Percentiles rank a stretch among this genome's conserved stretches.
Evolutionary conservation across 2,113 vertebrate genomes (phyloP).

Genomic region (Empidonax alnorum): DNA sequence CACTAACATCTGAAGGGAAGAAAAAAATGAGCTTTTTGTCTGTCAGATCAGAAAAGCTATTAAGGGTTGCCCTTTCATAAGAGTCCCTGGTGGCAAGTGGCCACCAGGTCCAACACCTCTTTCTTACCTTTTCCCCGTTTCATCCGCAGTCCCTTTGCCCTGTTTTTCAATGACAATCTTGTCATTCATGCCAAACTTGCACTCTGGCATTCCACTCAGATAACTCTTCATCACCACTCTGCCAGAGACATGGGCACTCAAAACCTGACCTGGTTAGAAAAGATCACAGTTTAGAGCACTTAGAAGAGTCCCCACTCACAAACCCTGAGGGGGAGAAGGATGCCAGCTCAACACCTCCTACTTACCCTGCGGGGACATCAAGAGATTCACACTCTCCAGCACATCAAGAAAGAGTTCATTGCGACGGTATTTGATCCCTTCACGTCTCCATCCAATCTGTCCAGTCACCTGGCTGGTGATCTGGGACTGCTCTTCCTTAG

Average conservation of each 20-base stretch:
- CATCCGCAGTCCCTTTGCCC: constrained; percentile 95
- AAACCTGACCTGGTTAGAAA: constrained; percentile 87
- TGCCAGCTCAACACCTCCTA: background rate
- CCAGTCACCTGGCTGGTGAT: constrained; percentile 99
- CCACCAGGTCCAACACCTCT: constrained; percentile 38
- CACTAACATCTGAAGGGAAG: background rate
- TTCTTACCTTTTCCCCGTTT: constrained; percentile 93
- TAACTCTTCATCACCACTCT: constrained; percentile 99
- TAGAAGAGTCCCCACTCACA: background rate
- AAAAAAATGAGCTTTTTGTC: background rate
- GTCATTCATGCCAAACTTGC: constrained; percentile 99
- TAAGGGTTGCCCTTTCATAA: background rate
- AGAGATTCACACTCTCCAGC: constrained; percentile 96
- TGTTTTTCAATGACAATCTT: constrained; percentile 99
- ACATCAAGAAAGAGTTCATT: constrained; percentile 98
- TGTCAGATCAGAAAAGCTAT: background rate
- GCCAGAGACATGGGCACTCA: constrained; percentile 96
- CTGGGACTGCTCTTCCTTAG: constrained; percentile 98
- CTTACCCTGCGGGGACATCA: constrained; percentile 97
- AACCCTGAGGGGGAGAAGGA: background rate
- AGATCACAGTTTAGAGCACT: background rate
- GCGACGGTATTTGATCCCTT: constrained; percentile 98
- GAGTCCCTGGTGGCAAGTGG: background rate
- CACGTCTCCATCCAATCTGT: constrained; percentile 98
- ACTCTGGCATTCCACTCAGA: constrained; percentile 98